Conservation (phyloP, 2,797 vertebrate species). For the Phrynocephalus vlangalii region DNA sequence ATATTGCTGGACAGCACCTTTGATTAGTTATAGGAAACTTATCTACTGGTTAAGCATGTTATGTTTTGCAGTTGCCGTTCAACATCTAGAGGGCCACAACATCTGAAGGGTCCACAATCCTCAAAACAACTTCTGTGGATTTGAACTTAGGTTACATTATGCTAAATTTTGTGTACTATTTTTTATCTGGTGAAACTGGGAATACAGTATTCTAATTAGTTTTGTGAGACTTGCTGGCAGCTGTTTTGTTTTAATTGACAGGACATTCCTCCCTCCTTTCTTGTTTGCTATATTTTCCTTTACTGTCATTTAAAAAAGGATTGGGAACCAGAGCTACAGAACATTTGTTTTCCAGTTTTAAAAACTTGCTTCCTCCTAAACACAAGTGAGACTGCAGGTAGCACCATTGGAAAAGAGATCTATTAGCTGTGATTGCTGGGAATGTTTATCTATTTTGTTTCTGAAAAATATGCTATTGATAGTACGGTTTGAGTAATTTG, state of each 20-base stretch:
- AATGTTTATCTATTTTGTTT: background rate
- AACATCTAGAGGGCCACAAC: no score
- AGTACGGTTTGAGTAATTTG: background rate
- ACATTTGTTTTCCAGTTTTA: background rate
- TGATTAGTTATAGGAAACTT: no score
- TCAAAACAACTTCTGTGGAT: background rate
- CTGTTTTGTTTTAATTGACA: no score
- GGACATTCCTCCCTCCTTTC: background rate
- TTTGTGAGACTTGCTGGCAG: no score
- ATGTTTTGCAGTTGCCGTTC: no score
- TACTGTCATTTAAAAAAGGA: no score
- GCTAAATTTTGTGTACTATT: background rate
- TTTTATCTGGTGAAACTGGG: rapidly evolving
- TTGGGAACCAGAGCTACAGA: background rate
- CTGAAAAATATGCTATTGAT: background rate
- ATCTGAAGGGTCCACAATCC: background rate
- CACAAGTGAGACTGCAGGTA: background rate
- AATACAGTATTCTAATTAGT: background rate
- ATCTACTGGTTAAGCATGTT: no score
- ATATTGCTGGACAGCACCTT: no score
- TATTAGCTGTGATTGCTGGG: background rate
- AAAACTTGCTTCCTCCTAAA: background rate
- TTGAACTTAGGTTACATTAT: background rate
- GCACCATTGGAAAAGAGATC: background rate
- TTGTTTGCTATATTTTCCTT: constrained; percentile 3